These are phyloP conservation scores for Saccostrea cuccullata DNA, from an alignment of 1,140 invertebrate genomes.

Conservation along the genomic window DNA sequence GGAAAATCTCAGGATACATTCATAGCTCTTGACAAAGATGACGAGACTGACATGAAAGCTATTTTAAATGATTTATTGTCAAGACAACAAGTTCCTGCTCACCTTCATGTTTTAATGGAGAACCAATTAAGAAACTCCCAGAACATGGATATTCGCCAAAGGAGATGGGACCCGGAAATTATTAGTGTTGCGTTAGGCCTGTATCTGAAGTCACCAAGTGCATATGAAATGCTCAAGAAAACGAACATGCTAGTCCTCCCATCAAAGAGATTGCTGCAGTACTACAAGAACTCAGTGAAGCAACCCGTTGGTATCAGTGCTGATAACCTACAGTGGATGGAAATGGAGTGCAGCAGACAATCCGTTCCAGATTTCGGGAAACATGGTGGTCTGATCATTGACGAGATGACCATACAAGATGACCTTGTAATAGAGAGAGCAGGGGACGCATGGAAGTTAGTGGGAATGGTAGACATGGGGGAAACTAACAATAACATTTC, in stretches of 20 bases:
- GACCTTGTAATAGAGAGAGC: slow-evolving; percentile 29
- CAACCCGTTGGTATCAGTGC: slow-evolving; percentile 37
- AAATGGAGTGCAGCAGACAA: slow-evolving; percentile 35
- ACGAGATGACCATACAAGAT: slow-evolving; percentile 52
- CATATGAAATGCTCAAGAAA: slow-evolving; percentile 33
- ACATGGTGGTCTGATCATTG: slow-evolving; percentile 48
- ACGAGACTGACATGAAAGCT: background rate
- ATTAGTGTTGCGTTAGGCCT: slow-evolving; percentile 45
- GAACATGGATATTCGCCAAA: slow-evolving; percentile 23
- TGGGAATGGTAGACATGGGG: slow-evolving; percentile 53
- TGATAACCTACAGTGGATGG: slow-evolving; percentile 43
- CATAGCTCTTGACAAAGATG: background rate
- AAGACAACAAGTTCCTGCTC: slow-evolving; percentile 27
- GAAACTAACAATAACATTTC: slow-evolving; percentile 48
- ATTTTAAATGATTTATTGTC: background rate
- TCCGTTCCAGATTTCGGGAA: slow-evolving; percentile 39
- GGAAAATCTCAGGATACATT: slow-evolving; percentile 10
- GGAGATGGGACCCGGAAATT: slow-evolving; percentile 51
- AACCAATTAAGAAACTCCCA: slow-evolving; percentile 41
- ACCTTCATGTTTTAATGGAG: slow-evolving; percentile 38
- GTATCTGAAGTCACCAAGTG: slow-evolving; percentile 36
- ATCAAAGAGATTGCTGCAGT: slow-evolving; percentile 41
- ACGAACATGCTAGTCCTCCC: slow-evolving; percentile 40
- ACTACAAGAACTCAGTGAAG: slow-evolving; percentile 49
- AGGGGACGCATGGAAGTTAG: slow-evolving; percentile 36